Conservation (phyloP, 1,140 invertebrate species). For the Diprion similis region DNA sequence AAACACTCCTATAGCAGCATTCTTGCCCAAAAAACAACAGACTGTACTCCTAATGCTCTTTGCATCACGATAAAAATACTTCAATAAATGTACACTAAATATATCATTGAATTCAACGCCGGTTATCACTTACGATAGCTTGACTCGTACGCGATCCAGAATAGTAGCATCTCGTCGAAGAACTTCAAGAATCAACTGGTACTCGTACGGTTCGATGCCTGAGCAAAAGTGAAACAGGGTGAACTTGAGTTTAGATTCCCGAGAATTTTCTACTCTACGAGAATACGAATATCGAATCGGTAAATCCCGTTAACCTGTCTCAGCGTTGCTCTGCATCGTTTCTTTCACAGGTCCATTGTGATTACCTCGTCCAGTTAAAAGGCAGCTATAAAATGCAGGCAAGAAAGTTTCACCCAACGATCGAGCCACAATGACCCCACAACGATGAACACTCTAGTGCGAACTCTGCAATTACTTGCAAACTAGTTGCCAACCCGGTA, state of each 20-base stretch:
- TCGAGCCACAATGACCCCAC: background rate
- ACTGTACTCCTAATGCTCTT: background rate
- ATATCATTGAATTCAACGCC: too few relatives aligned
- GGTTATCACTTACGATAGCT: slow-evolving; percentile 9
- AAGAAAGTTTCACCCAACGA: too few relatives aligned
- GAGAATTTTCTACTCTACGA: too few relatives aligned
- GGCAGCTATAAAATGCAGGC: too few relatives aligned
- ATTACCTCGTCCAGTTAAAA: too few relatives aligned
- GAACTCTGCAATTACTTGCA: background rate
- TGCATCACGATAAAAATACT: background rate
- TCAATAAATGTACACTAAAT: background rate
- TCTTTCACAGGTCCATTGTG: too few relatives aligned
- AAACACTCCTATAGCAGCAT: background rate
- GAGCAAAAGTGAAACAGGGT: background rate
- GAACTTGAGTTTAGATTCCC: background rate
- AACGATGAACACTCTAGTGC: background rate
- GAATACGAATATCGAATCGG: too few relatives aligned
- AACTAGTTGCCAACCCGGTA: background rate
- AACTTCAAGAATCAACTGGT: slow-evolving; percentile 8
- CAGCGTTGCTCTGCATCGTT: too few relatives aligned
- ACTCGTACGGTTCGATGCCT: background rate
- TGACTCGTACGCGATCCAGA: background rate
- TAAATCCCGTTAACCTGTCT: too few relatives aligned
- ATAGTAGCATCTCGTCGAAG: slow-evolving; percentile 3
- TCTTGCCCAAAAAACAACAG: background rate